Base-by-base conservation (phyloP, 2,113 vertebrate species). In the Chamaea fasciata region DNA sequence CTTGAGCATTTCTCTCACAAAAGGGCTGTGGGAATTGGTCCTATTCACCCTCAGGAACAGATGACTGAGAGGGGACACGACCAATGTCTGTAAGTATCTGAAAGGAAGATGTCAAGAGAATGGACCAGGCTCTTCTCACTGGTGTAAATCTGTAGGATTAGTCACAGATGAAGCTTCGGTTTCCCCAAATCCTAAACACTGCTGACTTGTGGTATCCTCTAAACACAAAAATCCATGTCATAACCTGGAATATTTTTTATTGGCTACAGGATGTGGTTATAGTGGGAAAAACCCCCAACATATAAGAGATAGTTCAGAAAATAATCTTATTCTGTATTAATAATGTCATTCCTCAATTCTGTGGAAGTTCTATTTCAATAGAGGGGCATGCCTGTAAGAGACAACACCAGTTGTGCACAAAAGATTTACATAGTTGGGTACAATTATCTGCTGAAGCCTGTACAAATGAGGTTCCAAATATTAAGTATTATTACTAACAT, bases 11-110 rank as follows among this genome's bases (percentile, higher is more conserved):
- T 53, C 15, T 53, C 22, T n/a, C 28, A 39, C 1, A 1, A 53
- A 17, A 46, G 47, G 7, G 2, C 46, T 68, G 20, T 1, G 0
- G 46, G 39, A 68, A 41, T 5, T 11, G 16, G 13, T 5, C 37
- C 37, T 24, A 11, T n/a, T 60, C 28, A 30, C 23, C 16, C 28
- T 67, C 16, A 53, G 30, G 69, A 53, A 46, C 5, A n/a, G 46
- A 26, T 20, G 7, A 41, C 1, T 53, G 20, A n/a, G 33, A 41
- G 16, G 11, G 11, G 5, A 30, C 13, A 21, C 6, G 13, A 27
- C 22, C 13, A 47, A 12, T 22, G 13, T 30, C 39, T 53, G 12
- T 26, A 46, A 26, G 30, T 39, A 26, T 47, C 24, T 47, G 30
- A 46, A 60, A n/a, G 19, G 11, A 68, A 4, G 5, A 13, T 17